Percentiles rank a stretch among this genome's conserved stretches.
Conservation (phyloP, 2,113 vertebrate species). For the Leptocoma aspasia region DNA sequence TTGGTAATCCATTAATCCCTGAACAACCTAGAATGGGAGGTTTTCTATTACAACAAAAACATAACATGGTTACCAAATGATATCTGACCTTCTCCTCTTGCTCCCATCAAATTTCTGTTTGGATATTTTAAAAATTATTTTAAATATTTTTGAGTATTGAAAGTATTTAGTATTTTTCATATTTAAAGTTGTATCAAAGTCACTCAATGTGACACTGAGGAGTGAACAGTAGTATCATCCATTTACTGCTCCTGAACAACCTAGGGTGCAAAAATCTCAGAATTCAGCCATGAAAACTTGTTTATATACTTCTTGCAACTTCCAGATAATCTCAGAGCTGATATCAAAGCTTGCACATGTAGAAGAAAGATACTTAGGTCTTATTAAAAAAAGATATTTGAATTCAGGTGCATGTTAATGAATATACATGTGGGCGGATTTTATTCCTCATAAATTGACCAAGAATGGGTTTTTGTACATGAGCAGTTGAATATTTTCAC, state of each 20-base stretch:
- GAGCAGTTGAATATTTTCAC: not conserved
- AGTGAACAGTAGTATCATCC: not conserved
- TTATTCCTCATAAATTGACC: not conserved
- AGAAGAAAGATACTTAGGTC: not conserved
- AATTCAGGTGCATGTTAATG: fast-evolving
- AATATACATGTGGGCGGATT: not conserved
- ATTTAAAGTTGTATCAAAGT: not conserved
- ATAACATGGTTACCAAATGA: not conserved
- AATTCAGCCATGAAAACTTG: not conserved
- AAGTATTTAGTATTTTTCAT: not conserved
- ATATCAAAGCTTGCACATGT: not conserved
- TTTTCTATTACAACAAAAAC: not conserved
- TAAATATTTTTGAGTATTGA: not conserved
- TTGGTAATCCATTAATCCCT: not conserved
- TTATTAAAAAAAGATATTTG: not conserved
- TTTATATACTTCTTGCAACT: not conserved
- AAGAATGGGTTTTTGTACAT: not conserved
- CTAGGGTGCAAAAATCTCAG: not conserved
- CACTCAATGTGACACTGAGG: not conserved
- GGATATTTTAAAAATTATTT: not conserved
- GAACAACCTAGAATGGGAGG: not conserved
- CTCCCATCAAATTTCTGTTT: not conserved
- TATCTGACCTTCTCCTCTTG: not conserved
- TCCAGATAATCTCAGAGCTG: not conserved
- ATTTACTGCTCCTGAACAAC: not conserved